A percentile compares a stretch with the other conserved stretches of the same genome.
Conservation (phyloP, 2,888 invertebrate genomes). For the Perithous albicinctus region DNA sequence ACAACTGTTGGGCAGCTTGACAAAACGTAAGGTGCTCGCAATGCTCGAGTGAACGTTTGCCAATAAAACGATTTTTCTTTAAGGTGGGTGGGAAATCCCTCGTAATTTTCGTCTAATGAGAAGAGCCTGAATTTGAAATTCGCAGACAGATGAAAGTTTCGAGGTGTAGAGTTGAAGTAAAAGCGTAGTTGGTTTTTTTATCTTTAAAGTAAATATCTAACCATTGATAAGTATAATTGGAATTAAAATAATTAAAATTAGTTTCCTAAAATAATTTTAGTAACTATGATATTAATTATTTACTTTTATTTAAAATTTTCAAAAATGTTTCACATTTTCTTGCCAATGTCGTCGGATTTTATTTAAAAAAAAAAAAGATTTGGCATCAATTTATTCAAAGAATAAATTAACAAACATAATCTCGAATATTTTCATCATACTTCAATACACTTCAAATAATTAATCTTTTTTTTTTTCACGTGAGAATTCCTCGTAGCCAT, state of each 20-base stretch:
- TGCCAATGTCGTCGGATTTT: too few relatives aligned
- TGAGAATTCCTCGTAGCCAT: not conserved
- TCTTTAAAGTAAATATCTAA: too few relatives aligned
- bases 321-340: too few relatives aligned
- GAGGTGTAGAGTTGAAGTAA: too few relatives aligned
- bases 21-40: slow-evolving; percentile 34
- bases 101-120: slow-evolving; percentile 28
- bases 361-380: not conserved
- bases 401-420: slow-evolving; percentile 3
- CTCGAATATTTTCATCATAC: not conserved
- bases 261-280: too few relatives aligned
- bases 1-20: slow-evolving; percentile 56
- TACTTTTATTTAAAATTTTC: too few relatives aligned
- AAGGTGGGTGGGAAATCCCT: slow-evolving; percentile 41
- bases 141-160: not conserved
- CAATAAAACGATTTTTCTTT: slow-evolving; percentile 44
- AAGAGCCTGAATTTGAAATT: slow-evolving; percentile 13
- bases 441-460: too few relatives aligned
- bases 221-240: too few relatives aligned
- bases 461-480: slow-evolving; percentile 14
- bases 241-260: too few relatives aligned
- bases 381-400: not conserved
- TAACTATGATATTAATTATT: too few relatives aligned
- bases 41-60: slow-evolving; percentile 41
- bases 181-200: too few relatives aligned